These are phyloP conservation scores for Halotydeus destructor DNA, from an alignment of 1,140 invertebrate species.

Conservation along the genomic window DNA sequence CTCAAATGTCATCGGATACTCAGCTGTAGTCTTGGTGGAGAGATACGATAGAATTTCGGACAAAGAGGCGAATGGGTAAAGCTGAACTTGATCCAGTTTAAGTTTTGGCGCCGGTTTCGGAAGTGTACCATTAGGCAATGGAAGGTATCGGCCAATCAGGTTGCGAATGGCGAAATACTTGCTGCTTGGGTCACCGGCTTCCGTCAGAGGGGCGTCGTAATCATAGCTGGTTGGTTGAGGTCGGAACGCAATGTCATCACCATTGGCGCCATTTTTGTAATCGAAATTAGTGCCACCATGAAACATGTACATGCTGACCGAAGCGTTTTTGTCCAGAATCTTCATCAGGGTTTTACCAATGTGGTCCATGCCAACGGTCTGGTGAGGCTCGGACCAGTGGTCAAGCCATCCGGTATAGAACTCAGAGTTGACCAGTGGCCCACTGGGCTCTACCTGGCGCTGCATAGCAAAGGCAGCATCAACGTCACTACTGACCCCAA, in stretches of 20 bases:
- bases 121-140: no score
- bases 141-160: slow-evolving; percentile 19
- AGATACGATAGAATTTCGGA: no score
- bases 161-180: slow-evolving; percentile 27
- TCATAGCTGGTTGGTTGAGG: slow-evolving; percentile 30
- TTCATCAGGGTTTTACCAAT: slow-evolving; percentile 16
- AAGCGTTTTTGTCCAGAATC: slow-evolving; percentile 21
- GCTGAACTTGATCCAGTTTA: no score
- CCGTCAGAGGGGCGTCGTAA: slow-evolving; percentile 30
- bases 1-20: slow-evolving; percentile 13
- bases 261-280: no score
- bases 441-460: slow-evolving; percentile 28
- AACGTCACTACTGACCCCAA: slow-evolving; percentile 30
- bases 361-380: slow-evolving; percentile 9
- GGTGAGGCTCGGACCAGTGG: slow-evolving; percentile 27
- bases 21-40: no score
- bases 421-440: slow-evolving; percentile 68
- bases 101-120: no score
- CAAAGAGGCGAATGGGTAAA: no score
- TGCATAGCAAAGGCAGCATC: slow-evolving; percentile 20
- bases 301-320: slow-evolving; percentile 22
- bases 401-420: slow-evolving; percentile 66
- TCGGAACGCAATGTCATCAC: no score
- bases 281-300: slow-evolving; percentile 16
- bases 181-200: slow-evolving; percentile 28